Percentiles rank a stretch among this genome's conserved stretches.
Evolutionary conservation across 2,113 vertebrate genomes (phyloP).

Genomic region (Hiodon alosoides): DNA sequence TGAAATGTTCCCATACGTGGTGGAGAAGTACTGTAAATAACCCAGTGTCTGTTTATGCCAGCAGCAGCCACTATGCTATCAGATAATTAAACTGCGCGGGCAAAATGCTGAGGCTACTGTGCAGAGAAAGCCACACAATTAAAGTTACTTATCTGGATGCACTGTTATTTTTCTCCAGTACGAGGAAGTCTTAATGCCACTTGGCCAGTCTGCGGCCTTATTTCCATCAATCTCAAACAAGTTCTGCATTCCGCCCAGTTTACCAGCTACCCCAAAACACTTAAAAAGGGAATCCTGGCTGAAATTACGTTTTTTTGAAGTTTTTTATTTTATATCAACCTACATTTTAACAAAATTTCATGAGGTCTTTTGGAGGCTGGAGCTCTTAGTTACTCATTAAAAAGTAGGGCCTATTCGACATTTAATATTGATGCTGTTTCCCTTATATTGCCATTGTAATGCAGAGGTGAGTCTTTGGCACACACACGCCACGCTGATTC

Average conservation of each 20-base stretch:
- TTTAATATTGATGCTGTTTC: too few relatives aligned
- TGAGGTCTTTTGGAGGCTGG: too few relatives aligned
- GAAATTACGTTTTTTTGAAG: too few relatives aligned
- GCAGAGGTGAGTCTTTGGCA: background rate
- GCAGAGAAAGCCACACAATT: conserved; percentile 56
- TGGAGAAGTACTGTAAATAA: conserved; percentile 65
- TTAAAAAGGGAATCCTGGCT: background rate
- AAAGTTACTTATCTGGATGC: conserved; percentile 59
- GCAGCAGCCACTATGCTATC: conserved; percentile 67
- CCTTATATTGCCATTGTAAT: background rate
- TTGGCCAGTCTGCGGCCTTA: background rate
- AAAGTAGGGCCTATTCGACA: too few relatives aligned
- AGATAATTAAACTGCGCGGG: conserved; percentile 81
- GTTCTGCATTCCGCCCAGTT: conserved; percentile 4
- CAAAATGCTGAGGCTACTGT: conserved; percentile 55
- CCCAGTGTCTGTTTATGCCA: conserved; percentile 60
- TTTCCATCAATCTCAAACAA: conserved; percentile 9
- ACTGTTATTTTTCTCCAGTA: conserved; percentile 33
- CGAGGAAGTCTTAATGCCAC: conserved; percentile 10
- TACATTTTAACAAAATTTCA: too few relatives aligned
- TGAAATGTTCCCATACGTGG: conserved; percentile 55
- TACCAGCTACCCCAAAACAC: background rate
- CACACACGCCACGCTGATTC: background rate
- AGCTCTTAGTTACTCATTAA: too few relatives aligned
- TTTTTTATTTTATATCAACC: too few relatives aligned